A percentile compares a stretch with the other conserved stretches of the same genome.
Conservation (phyloP, 2,113 vertebrate species). For the Cheirogaleus medius region DNA sequence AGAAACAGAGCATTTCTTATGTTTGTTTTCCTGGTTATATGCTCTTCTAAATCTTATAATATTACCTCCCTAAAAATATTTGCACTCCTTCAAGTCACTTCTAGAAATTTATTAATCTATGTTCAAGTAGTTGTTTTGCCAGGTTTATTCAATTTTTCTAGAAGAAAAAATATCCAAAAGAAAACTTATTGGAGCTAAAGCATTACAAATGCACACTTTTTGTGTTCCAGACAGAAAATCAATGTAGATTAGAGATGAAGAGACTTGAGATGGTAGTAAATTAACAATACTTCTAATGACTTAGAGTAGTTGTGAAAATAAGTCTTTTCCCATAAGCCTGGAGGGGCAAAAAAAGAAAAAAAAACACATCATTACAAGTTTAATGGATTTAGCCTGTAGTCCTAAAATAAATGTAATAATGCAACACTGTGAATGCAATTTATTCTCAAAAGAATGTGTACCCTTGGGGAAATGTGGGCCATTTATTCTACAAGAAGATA, state of each 20-base stretch:
- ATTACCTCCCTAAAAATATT: neutral
- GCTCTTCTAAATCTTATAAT: neutral
- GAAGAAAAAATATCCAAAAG: neutral
- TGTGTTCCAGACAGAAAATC: constrained; percentile 62
- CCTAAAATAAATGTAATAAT: constrained; percentile 70
- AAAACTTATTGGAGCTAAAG: constrained; percentile 18
- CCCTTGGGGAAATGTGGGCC: neutral
- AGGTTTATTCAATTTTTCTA: constrained; percentile 22
- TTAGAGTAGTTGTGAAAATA: constrained; percentile 61
- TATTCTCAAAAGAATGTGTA: constrained; percentile 57
- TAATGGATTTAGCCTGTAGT: constrained; percentile 66
- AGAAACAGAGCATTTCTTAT: neutral
- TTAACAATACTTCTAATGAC: constrained; percentile 72
- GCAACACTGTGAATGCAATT: constrained; percentile 52
- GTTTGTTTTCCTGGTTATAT: neutral
- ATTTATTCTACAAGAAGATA: constrained; percentile 47
- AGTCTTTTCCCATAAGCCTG: constrained; percentile 50
- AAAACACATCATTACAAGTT: constrained; percentile 38
- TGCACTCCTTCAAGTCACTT: neutral
- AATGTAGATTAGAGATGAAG: constrained; percentile 61
- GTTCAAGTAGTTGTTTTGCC: neutral
- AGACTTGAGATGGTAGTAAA: constrained; percentile 63
- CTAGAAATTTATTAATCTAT: constrained; percentile 33
- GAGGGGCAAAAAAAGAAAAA: neutral
- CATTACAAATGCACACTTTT: constrained; percentile 54